Conservation (phyloP, 2,797 vertebrate species). For the Mionectes olivaceus region DNA sequence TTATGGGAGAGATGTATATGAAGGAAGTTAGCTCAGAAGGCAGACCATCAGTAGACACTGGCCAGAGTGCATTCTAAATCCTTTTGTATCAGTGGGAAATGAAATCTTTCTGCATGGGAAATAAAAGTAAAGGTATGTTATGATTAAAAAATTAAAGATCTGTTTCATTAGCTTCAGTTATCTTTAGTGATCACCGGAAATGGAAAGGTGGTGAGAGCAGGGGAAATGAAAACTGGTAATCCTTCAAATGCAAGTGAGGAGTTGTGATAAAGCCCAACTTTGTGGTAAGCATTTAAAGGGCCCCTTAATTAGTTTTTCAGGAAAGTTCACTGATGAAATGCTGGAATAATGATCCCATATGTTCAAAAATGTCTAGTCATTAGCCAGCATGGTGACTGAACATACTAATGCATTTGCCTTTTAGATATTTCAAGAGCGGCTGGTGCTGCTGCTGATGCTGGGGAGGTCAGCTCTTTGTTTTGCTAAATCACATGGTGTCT, state of each 20-base stretch:
- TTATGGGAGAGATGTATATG: neutral
- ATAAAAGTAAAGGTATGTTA: constrained; percentile 69
- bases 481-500: constrained; percentile 24
- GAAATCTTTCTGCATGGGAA: constrained; percentile 36
- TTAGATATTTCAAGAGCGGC: constrained; percentile 57
- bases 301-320: constrained; percentile 81
- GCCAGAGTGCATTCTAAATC: neutral
- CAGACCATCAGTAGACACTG: neutral
- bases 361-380: constrained; percentile 78
- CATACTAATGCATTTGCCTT: constrained; percentile 75
- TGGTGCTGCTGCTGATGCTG: constrained; percentile 32
- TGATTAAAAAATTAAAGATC: constrained; percentile 63
- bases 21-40: constrained; percentile 3
- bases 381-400: constrained; percentile 75
- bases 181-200: constrained; percentile 68
- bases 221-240: constrained; percentile 61
- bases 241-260: constrained; percentile 69
- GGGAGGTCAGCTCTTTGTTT: constrained; percentile 64
- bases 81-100: constrained; percentile 36
- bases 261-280: constrained; percentile 73
- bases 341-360: constrained; percentile 78
- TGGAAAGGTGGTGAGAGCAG: constrained; percentile 46
- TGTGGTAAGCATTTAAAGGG: constrained; percentile 78
- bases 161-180: constrained; percentile 72
- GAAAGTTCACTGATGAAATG: constrained; percentile 79